phyloP scores from a whole-genome alignment of 2,113 vertebrate genomes.

The Phaethornis superciliosus region DNA sequence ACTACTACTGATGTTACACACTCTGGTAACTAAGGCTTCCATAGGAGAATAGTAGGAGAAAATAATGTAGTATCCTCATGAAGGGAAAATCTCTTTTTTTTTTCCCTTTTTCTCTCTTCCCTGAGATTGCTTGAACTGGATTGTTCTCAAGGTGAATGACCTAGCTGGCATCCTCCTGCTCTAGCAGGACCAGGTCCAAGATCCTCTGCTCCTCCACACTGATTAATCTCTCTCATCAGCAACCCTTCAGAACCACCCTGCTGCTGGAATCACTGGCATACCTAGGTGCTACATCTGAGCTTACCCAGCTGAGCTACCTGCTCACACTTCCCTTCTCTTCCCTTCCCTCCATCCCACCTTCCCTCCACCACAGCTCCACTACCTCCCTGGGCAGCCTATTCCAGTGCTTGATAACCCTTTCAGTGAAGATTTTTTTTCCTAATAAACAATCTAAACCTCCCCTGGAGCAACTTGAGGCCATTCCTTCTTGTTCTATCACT shows the following conservation, averaged over 20 bases:
- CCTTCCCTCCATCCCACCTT: neutral
- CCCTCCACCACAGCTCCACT: no score
- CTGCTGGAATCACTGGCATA: neutral
- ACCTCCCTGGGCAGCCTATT: no score
- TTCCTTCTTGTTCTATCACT: no score
- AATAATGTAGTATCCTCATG: neutral
- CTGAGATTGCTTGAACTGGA: neutral
- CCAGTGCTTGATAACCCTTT: no score
- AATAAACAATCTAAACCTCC: no score
- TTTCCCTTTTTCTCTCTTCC: neutral
- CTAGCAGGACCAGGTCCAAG: neutral
- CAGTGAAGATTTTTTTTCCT: no score
- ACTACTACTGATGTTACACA: neutral
- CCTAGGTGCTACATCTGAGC: neutral
- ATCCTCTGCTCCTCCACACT: neutral
- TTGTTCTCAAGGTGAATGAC: neutral
- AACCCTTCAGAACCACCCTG: neutral
- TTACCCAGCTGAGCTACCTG: neutral
- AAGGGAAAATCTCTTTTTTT: neutral
- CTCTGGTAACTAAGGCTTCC: neutral
- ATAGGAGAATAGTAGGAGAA: neutral
- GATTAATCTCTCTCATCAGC: neutral
- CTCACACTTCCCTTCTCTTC: neutral
- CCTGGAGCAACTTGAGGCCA: no score
- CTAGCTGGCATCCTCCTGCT: neutral